Evolutionary conservation across 2,113 vertebrate species (phyloP).

Genomic region (Laticauda laticaudata): DNA sequence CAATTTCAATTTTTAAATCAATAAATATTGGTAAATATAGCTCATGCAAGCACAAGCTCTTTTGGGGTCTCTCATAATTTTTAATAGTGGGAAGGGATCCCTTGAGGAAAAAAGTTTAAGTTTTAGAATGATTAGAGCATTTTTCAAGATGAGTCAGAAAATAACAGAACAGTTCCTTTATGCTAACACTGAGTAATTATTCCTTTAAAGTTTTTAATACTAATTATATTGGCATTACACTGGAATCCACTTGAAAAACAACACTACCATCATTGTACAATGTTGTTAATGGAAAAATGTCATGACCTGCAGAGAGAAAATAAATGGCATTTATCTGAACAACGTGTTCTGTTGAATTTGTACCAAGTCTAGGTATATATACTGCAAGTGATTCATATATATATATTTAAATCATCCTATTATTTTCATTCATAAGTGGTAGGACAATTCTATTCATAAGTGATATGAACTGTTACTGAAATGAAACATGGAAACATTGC

Average conservation of each 20-base stretch:
- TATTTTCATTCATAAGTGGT: background rate
- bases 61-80: background rate
- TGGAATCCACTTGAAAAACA: background rate
- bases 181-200: background rate
- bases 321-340: background rate
- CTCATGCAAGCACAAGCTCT: background rate
- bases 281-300: background rate
- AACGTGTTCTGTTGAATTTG: background rate
- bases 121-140: background rate
- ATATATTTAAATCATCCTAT: background rate
- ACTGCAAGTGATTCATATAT: background rate
- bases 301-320: background rate
- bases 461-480: background rate
- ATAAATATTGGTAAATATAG: background rate
- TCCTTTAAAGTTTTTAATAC: background rate
- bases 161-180: background rate
- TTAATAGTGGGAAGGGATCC: background rate
- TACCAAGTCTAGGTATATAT: background rate
- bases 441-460: background rate
- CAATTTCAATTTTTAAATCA: background rate
- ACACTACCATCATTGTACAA: fast-evolving
- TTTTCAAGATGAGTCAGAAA: background rate
- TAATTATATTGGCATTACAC: background rate
- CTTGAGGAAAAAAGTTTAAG: background rate
- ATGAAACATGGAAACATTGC: background rate